These are phyloP conservation scores for Trichonephila clavipes DNA, from an alignment of 1,140 invertebrate genomes.

Conservation along the genomic window DNA sequence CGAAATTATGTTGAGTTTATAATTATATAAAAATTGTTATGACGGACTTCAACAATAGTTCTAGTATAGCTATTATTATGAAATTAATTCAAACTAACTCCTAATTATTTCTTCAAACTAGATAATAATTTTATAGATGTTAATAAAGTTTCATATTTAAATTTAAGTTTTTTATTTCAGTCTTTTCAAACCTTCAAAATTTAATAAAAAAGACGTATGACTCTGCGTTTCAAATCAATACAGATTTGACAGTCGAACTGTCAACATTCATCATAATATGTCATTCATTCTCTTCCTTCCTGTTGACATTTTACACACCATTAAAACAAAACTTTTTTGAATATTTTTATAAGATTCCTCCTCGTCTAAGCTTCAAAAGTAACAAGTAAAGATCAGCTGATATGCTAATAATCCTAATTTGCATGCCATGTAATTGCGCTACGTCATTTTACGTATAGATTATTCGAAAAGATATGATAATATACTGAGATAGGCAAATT, in stretches of 20 bases:
- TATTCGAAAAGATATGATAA: not conserved
- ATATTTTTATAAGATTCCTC: not conserved
- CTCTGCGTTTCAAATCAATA: not conserved
- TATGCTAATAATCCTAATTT: conserved; percentile 25
- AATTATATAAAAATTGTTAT: too few species aligned
- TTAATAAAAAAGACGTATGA: too few species aligned
- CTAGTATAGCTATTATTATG: too few species aligned
- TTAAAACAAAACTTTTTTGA: not conserved
- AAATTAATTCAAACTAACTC: too few species aligned
- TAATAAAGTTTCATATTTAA: too few species aligned
- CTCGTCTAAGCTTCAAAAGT: not conserved
- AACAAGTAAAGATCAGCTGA: conserved; percentile 3
- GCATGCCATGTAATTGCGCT: not conserved
- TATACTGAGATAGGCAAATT: not conserved
- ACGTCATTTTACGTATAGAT: not conserved
- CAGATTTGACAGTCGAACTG: not conserved
- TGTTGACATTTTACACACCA: not conserved
- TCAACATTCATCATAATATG: not conserved
- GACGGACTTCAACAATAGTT: too few species aligned
- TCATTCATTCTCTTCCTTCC: not conserved
- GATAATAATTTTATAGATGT: too few species aligned
- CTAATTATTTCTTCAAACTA: too few species aligned
- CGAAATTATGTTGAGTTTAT: too few species aligned
- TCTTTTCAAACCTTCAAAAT: too few species aligned
- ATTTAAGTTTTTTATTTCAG: too few species aligned